Conservation (phyloP, 2,797 vertebrate species). For the Eulemur albifrons region DNA sequence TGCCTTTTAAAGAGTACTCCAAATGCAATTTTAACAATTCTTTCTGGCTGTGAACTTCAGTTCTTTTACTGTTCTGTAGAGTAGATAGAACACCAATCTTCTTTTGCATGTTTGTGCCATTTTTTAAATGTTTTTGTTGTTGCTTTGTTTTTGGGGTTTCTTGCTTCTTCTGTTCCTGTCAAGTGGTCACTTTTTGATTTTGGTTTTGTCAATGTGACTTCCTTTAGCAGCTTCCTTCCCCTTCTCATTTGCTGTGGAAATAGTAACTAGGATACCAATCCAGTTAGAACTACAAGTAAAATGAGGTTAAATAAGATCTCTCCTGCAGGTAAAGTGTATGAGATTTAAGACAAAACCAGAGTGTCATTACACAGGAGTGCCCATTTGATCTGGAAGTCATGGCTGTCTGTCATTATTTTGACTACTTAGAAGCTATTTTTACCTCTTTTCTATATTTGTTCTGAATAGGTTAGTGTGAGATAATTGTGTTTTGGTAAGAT, state of each 20-base stretch:
- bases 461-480: slow-evolving; percentile 59
- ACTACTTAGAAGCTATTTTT: slow-evolving; percentile 49
- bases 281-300: slow-evolving; percentile 42
- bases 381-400: background rate
- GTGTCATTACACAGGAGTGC: background rate
- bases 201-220: slow-evolving; percentile 38
- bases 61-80: background rate
- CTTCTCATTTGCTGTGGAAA: slow-evolving; percentile 58
- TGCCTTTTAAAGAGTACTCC: slow-evolving; percentile 31
- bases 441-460: slow-evolving; percentile 55
- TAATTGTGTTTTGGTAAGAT: slow-evolving; percentile 42
- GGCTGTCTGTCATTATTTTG: slow-evolving; percentile 22
- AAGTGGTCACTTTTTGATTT: slow-evolving; percentile 34
- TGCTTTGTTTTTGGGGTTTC: background rate
- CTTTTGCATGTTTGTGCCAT: background rate
- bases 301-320: background rate
- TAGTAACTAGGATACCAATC: slow-evolving; percentile 66
- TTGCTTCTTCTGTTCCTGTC: background rate
- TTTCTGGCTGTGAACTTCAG: background rate
- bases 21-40: background rate
- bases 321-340: background rate
- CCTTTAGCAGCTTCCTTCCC: slow-evolving; percentile 52
- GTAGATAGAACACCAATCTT: background rate
- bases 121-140: background rate
- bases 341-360: slow-evolving; percentile 32